Evolutionary conservation across 2,888 invertebrate genomes (phyloP).

Genomic region (Macaria notata): DNA sequence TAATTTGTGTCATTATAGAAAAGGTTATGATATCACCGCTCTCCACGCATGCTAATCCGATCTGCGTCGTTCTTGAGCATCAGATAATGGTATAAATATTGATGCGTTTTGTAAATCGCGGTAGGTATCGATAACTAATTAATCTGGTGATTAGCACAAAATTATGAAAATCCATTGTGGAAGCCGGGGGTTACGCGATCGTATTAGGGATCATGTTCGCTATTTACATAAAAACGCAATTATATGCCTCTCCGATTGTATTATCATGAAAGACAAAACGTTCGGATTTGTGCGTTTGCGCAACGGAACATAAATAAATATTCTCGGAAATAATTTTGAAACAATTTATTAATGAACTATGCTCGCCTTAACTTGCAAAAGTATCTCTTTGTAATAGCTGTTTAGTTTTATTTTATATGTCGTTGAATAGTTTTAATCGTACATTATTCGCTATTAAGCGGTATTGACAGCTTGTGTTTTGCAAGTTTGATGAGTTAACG

Average conservation of each 20-base stretch:
- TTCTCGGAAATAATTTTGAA: constrained; percentile 37
- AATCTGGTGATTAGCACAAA: constrained; percentile 15
- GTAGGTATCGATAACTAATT: constrained; percentile 17
- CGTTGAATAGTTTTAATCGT: constrained; percentile 1
- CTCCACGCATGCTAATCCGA: constrained; percentile 6
- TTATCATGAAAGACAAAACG: constrained; percentile 32
- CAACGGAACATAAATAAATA: constrained; percentile 39
- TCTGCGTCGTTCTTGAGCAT: constrained; percentile 4
- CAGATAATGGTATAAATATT: constrained; percentile 9
- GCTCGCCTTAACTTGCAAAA: constrained; percentile 40
- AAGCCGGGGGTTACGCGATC: constrained; percentile 16
- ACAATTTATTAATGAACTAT: constrained; percentile 38
- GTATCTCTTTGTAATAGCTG: constrained; percentile 26
- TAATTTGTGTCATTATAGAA: constrained; percentile 28
- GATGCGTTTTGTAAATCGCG: constrained; percentile 12
- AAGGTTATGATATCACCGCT: constrained; percentile 21
- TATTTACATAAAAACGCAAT: constrained; percentile 35
- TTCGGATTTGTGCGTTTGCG: constrained; percentile 30
- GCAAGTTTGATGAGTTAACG: no score
- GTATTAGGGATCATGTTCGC: constrained; percentile 21
- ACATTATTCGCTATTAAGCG: background rate
- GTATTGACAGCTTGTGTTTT: no score
- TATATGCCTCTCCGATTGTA: constrained; percentile 31
- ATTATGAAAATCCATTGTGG: constrained; percentile 15
- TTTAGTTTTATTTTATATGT: constrained; percentile 20